Evolutionary conservation across 1,140 invertebrate species (phyloP), one percentile per base, ranked within the genome.

Genomic region (Carposina sasakii): DNA sequence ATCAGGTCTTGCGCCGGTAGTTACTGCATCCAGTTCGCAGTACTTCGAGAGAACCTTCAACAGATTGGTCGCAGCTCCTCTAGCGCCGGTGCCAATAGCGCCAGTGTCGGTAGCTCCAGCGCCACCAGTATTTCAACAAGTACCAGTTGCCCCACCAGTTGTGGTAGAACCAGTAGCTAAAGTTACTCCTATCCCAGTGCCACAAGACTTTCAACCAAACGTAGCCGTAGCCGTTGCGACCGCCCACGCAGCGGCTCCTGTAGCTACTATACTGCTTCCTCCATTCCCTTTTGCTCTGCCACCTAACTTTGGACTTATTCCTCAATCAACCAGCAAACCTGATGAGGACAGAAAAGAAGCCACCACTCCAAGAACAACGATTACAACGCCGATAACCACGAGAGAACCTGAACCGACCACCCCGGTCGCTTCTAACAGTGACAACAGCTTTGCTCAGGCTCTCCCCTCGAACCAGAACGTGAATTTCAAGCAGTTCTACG

Each of bases 1-100:
- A 15, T 17, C 23, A n/a, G 30, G 13, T 5, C 52, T 23, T 43
- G 42, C 67, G 15, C 88, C 88, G 0, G 82, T 90, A 1, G 87
- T 90, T 1, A 88, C 89, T 0, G 87, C 89, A 8, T 83, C 86
- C 15, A 90, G 89, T 51, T 90, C 88, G 21, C 89, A 91, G 68
- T 88, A 89, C 26, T 78, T 91, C 43, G 84, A 89, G n/a, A 86
- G 89, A 39, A 90, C 88, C 39, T 90, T 89, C 67, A 90, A 91
- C 55, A 87, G 87, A 13, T 67, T 87, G 30, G 76, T 86, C 2
- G 71, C 71, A 44, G 65, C 65, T 6, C 66, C 63, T 4, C 52
- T 58, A 15, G 52, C 52, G 13, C 33, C 33, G 10, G 54, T 67
- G 8, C 40, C 40, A 12, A n/a, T 40, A 10, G 19, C 33, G 3